These are phyloP conservation scores for Rhinoraja longicauda DNA, from an alignment of 2,797 vertebrate genomes.

Conservation along the genomic window DNA sequence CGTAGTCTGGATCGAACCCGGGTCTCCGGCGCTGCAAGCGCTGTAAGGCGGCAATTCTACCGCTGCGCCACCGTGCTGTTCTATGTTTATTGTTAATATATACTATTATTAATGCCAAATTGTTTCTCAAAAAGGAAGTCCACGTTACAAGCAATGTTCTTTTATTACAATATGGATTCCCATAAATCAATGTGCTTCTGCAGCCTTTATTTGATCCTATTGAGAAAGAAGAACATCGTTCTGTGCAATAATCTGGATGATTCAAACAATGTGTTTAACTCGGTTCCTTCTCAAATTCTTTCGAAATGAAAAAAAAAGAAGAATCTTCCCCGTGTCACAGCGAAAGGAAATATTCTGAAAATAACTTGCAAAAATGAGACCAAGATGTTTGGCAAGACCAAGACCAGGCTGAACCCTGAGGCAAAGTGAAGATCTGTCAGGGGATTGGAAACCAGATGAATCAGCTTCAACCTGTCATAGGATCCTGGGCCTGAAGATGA, in stretches of 20 bases:
- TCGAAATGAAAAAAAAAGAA: not conserved
- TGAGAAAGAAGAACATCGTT: not conserved
- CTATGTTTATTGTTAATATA: no score
- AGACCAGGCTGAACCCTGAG: not conserved
- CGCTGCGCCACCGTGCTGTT: no score
- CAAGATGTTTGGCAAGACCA: conserved; percentile 27
- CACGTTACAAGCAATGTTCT: not conserved
- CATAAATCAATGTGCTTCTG: not conserved
- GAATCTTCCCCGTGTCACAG: not conserved
- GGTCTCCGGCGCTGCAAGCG: no score
- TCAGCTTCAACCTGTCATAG: not conserved
- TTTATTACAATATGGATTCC: not conserved
- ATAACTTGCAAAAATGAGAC: not conserved
- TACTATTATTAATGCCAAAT: not conserved
- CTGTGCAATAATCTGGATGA: not conserved
- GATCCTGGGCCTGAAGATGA: not conserved
- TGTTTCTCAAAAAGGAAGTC: not conserved
- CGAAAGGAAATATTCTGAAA: not conserved
- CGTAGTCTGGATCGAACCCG: no score
- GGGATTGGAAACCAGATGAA: not conserved
- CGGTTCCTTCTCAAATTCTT: not conserved
- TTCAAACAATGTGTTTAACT: conserved; percentile 4
- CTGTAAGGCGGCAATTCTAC: no score
- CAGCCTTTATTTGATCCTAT: not conserved
- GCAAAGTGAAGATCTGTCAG: not conserved